Percentiles rank a stretch among this genome's conserved stretches.
Evolutionary conservation across 1,140 invertebrate species (phyloP).

Genomic region (Leptinotarsa lineolata): DNA sequence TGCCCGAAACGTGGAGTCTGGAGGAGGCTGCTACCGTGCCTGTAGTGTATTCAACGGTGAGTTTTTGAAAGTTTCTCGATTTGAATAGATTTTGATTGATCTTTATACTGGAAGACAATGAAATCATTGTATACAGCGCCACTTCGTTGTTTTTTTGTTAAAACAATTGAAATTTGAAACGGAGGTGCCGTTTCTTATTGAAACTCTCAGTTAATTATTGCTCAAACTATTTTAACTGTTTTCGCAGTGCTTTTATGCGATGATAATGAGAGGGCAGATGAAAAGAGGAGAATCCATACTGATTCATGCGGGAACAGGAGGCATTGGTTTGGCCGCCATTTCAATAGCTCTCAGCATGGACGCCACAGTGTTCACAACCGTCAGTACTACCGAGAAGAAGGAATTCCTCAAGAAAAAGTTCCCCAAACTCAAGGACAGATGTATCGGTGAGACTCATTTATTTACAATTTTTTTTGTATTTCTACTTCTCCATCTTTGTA

Average conservation of each 20-base stretch:
- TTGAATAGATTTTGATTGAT: too few relatives aligned
- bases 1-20: slow-evolving; percentile 82
- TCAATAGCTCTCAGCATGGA: slow-evolving; percentile 85
- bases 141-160: too few relatives aligned
- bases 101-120: too few relatives aligned
- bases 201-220: too few relatives aligned
- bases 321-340: slow-evolving; percentile 94
- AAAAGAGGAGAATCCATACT: slow-evolving; percentile 81
- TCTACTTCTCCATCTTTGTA: too few relatives aligned
- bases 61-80: slow-evolving; percentile 34
- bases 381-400: slow-evolving; percentile 83
- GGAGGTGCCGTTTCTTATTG: too few relatives aligned
- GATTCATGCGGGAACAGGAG: slow-evolving; percentile 94
- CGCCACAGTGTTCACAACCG: slow-evolving; percentile 84
- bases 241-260: slow-evolving; percentile 30
- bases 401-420: slow-evolving; percentile 87
- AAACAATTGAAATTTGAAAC: too few relatives aligned
- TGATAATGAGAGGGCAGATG: slow-evolving; percentile 27
- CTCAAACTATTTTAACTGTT: too few relatives aligned
- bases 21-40: slow-evolving; percentile 89
- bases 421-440: slow-evolving; percentile 75
- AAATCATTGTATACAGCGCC: too few relatives aligned
- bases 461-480: too few relatives aligned
- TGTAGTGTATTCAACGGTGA: slow-evolving; percentile 75
- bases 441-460: slow-evolving; percentile 63